Evolutionary conservation across 2,888 invertebrate species (phyloP).

Genomic region (Creontiades dilutus): DNA sequence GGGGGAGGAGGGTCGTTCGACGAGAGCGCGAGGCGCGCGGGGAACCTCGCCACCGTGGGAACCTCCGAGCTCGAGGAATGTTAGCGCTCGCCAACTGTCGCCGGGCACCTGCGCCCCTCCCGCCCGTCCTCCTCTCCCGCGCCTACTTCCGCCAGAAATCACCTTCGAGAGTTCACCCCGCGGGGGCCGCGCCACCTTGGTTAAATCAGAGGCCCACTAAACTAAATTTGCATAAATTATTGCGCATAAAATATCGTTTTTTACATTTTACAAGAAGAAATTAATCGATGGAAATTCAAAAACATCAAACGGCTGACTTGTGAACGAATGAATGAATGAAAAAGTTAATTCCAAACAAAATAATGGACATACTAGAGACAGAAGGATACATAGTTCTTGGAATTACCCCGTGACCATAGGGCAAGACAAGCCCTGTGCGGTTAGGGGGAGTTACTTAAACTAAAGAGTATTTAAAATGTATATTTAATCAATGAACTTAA

Average conservation of each 20-base stretch:
- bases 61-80: constrained; percentile 69
- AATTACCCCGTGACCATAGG: too few species aligned
- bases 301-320: too few species aligned
- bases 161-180: constrained; percentile 62
- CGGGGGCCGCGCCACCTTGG: background rate
- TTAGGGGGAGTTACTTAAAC: too few species aligned
- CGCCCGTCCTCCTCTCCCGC: constrained; percentile 15
- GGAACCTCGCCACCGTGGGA: constrained; percentile 72
- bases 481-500: too few species aligned
- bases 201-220: constrained; percentile 23
- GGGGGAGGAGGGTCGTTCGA: background rate
- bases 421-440: too few species aligned
- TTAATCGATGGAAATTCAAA: too few species aligned
- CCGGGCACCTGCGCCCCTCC: constrained; percentile 66
- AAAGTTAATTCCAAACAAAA: too few species aligned
- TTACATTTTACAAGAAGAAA: too few species aligned
- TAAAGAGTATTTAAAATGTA: too few species aligned
- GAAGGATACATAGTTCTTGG: too few species aligned
- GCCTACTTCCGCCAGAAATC: constrained; percentile 67
- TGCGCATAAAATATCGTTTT: background rate
- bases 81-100: constrained; percentile 72
- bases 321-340: too few species aligned
- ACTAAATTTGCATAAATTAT: constrained; percentile 35
- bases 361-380: too few species aligned
- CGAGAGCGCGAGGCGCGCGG: background rate